phyloP scores from a whole-genome alignment of 64 coral and sea anemone genomes.

The Dendrophyllia cribrosa region DNA sequence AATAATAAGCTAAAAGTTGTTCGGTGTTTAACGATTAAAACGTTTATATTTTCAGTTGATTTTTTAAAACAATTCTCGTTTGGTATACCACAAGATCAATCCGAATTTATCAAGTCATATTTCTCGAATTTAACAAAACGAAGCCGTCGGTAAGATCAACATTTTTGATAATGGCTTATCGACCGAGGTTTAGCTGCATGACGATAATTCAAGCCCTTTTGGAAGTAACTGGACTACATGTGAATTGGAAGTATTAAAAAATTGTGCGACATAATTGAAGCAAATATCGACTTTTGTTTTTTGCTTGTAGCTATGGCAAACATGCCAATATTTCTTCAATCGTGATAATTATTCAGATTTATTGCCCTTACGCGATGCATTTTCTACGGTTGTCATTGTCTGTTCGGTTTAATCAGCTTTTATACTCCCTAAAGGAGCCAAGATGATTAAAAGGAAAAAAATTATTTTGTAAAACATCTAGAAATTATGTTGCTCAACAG shows the following conservation, averaged over 20 bases:
- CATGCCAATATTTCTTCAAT: background rate
- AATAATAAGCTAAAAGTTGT: background rate
- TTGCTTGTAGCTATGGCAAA: slow-evolving; percentile 6
- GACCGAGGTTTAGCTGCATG: background rate
- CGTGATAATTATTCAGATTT: background rate
- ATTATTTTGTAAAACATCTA: too few species aligned
- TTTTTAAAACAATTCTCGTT: too few species aligned
- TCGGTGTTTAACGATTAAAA: background rate
- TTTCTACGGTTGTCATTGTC: background rate
- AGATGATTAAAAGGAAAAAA: too few species aligned
- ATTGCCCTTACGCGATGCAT: background rate
- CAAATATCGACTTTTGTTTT: background rate
- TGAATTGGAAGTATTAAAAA: background rate
- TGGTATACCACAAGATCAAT: too few species aligned
- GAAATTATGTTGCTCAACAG: too few species aligned
- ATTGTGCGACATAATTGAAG: background rate
- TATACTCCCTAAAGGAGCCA: too few species aligned
- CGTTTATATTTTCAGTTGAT: too few species aligned
- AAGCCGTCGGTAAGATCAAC: background rate
- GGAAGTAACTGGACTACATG: too few species aligned
- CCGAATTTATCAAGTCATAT: too few species aligned
- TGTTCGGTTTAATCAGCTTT: too few species aligned
- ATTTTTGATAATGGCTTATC: background rate
- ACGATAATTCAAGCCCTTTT: background rate
- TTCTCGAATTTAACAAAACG: background rate